These are phyloP conservation scores for Holothuria glaberrima DNA, from an alignment of 35 echinoderm and acorn worm genomes.

Conservation along the genomic window DNA sequence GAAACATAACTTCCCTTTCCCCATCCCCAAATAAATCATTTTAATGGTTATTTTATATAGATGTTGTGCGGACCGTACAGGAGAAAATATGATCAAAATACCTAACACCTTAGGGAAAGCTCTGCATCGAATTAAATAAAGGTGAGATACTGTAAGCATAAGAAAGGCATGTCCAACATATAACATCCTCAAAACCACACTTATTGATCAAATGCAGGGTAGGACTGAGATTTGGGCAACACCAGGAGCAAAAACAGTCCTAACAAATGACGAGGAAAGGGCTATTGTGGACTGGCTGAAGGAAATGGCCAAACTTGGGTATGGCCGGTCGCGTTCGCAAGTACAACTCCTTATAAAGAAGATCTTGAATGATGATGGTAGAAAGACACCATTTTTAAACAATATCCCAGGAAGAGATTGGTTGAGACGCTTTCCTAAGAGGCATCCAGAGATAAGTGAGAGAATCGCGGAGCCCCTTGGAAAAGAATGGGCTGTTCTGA, in stretches of 20 bases:
- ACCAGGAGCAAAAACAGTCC: background rate
- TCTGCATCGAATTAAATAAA: too few relatives aligned
- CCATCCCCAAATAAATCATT: too few relatives aligned
- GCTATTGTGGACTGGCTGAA: conserved; percentile 22
- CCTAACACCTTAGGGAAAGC: too few relatives aligned
- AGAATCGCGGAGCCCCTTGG: conserved; percentile 44
- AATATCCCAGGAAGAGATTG: conserved; percentile 49
- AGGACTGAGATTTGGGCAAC: too few relatives aligned
- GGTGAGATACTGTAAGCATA: too few relatives aligned
- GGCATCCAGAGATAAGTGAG: conserved; percentile 33
- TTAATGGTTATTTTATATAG: too few relatives aligned
- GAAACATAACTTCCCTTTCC: too few relatives aligned
- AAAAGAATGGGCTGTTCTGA: conserved; percentile 1
- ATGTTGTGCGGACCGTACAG: too few relatives aligned
- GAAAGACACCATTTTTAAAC: conserved; percentile 3
- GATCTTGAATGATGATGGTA: conserved; percentile 11
- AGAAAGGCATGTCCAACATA: too few relatives aligned
- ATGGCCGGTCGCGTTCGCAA: background rate
- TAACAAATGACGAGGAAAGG: conserved; percentile 16
- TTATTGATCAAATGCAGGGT: background rate
- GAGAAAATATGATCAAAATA: too few relatives aligned
- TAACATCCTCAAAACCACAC: background rate
- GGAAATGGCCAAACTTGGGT: conserved; percentile 47
- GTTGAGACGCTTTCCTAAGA: background rate
- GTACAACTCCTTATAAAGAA: conserved; percentile 28